phyloP scores from a whole-genome alignment of 2,113 vertebrate species.

The Protobothrops mucrosquamatus region DNA sequence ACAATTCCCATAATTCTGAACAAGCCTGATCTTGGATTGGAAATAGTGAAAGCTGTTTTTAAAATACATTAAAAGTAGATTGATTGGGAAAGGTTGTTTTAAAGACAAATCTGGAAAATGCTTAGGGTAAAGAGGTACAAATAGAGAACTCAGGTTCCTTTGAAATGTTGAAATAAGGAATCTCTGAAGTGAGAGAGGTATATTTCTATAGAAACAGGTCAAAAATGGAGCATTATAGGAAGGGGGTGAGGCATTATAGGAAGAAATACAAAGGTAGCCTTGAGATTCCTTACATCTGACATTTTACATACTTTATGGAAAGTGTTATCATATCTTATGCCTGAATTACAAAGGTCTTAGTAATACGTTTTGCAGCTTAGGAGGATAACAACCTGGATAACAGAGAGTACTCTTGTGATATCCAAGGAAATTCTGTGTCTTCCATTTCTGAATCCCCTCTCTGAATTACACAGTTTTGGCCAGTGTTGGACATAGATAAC shows the following conservation, averaged over 20 bases:
- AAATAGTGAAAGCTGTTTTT: background rate
- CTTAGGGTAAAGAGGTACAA: background rate
- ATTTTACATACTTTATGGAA: background rate
- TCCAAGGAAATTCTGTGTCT: background rate
- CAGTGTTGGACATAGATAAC: background rate
- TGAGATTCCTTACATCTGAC: background rate
- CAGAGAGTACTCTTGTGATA: background rate
- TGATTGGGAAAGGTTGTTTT: background rate
- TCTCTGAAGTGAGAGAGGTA: background rate
- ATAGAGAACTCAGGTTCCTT: background rate
- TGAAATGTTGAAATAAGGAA: background rate
- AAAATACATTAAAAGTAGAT: background rate
- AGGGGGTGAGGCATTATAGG: background rate
- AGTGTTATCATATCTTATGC: background rate
- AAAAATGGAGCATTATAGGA: background rate
- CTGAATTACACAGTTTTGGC: background rate
- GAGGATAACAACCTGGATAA: background rate
- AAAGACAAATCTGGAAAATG: background rate
- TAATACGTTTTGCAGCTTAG: background rate
- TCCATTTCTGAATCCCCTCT: background rate
- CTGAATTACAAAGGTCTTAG: background rate
- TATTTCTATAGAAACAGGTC: background rate
- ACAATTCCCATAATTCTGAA: background rate
- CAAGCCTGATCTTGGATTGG: background rate
- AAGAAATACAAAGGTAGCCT: background rate